These are phyloP conservation scores for Temnothorax unifasciatus DNA, from an alignment of 2,888 invertebrate species.

Conservation along the genomic window DNA sequence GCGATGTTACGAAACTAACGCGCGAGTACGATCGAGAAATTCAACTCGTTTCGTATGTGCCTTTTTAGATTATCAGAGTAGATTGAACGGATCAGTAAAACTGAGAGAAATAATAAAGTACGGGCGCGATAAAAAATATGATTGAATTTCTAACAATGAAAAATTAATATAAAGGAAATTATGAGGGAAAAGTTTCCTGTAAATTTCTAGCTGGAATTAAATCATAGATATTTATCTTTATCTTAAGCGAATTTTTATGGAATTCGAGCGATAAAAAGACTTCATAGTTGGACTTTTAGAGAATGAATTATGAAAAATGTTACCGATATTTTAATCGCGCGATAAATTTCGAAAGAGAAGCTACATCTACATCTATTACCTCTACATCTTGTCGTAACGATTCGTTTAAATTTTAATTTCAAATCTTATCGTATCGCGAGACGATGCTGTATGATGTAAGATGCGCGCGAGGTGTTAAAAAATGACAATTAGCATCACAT, in stretches of 20 bases:
- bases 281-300: background rate
- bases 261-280: background rate
- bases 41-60: constrained; percentile 7
- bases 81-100: constrained; percentile 20
- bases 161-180: constrained; percentile 28
- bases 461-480: background rate
- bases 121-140: constrained; percentile 22
- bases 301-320: constrained; percentile 1
- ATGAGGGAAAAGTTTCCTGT: background rate
- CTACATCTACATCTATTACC: background rate
- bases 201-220: constrained; percentile 6
- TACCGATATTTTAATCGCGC: background rate
- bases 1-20: constrained; percentile 16
- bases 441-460: background rate
- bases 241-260: constrained; percentile 27
- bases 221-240: constrained; percentile 11
- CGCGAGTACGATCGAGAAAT: constrained; percentile 28
- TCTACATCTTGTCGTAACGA: background rate
- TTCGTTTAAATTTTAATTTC: background rate
- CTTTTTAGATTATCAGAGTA: constrained; percentile 26
- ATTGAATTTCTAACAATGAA: constrained; percentile 25
- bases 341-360: background rate
- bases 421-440: background rate
- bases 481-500: constrained; percentile 8
- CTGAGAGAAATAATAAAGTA: constrained; percentile 32